Evolutionary conservation across 2,797 vertebrate species (phyloP), one percentile per base, ranked within the genome.

Genomic region (Darevskia nairensis): DNA sequence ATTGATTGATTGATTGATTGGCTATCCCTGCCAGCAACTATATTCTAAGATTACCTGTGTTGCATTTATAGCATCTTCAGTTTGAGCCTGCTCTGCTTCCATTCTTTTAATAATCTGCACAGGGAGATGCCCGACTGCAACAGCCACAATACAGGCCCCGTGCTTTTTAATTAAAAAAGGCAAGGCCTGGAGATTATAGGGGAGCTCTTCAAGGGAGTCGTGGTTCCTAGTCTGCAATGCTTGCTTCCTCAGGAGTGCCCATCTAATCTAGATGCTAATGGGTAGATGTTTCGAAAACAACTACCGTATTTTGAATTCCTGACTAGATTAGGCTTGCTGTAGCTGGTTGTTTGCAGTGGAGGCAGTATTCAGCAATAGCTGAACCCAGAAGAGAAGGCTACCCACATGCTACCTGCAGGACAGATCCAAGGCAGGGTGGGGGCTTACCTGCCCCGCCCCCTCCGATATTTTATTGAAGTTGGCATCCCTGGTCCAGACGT

Each of bases 251-350:
- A 86, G 35, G 10, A 41, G 50, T 80, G 71, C 13, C 68, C 21
- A 85, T 89, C 71, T 55, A 50, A 50, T 15, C 50, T 59, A 81
- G 69, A 69, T 77, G 32, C 59, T 76, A 82, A 77, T 59, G 59
- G 55, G 44, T 15, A 74, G 55, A 25, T 79, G 76, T 66, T 86
- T 21, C 3, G 1, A 27, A 79, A 64, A 35, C 76, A 88, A 76
- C 8, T 19, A 35, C 35, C 35, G 35, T 35, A 44, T 44, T 71
- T 61, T n/a, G 32, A 41, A 82, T 23, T 25, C 71, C 32, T 41
- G 69, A 23, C 84, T 82, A 79, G 88, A 85, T 75, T 76, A 25
- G 27, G 88, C 88, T 89, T 81, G 88, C 81, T 89, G 68, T 85
- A 85, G 80, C 78, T 68, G 75, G 78, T n/a, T 66, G 11, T 7